A percentile compares a stretch with the other conserved stretches of the same genome.
These are phyloP conservation scores for Vulpes vulpes DNA, from an alignment of 2,113 vertebrate species.

Conservation along the genomic window DNA sequence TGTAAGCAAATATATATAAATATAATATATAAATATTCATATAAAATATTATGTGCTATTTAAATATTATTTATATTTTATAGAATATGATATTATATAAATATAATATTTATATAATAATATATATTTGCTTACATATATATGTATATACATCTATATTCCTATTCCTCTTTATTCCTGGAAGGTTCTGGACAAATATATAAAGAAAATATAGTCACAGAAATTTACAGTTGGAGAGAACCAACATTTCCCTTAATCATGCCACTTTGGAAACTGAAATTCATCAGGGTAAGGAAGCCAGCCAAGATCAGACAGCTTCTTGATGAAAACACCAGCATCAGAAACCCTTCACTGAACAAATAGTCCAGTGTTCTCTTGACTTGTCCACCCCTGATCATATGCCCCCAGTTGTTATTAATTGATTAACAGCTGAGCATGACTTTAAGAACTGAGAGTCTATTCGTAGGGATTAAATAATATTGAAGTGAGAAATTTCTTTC, in stretches of 20 bases:
- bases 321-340: not conserved
- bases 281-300: not conserved
- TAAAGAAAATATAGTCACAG: not conserved
- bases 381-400: not conserved
- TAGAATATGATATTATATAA: not conserved
- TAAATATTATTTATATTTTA: not conserved
- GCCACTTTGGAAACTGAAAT: not conserved
- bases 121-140: not conserved
- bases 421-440: not conserved
- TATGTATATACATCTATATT: not conserved
- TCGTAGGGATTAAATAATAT: not conserved
- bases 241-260: not conserved
- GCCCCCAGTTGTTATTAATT: not conserved
- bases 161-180: not conserved
- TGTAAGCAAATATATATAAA: not conserved
- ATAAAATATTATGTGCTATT: not conserved
- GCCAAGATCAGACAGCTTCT: not conserved
- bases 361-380: not conserved
- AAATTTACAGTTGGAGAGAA: not conserved
- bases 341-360: not conserved
- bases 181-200: constrained; percentile 1
- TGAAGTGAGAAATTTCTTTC: constrained; percentile 21
- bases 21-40: not conserved
- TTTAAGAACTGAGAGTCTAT: constrained; percentile 8
- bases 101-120: not conserved